Conservation (phyloP, 2,797 vertebrate species). For the Eupleurogrammus muticus region DNA sequence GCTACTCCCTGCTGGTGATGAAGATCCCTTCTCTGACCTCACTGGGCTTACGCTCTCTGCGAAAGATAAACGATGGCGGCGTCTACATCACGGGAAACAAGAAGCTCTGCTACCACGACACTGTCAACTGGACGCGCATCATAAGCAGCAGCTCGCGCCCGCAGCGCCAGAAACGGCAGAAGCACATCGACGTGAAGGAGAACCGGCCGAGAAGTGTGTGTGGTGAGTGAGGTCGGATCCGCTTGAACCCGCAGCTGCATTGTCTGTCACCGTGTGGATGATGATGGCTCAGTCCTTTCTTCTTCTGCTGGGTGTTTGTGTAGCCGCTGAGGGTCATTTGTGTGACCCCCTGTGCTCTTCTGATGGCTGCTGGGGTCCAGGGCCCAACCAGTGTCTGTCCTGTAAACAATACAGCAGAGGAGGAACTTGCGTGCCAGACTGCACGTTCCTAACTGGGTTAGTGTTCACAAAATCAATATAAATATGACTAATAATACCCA, state of each 20-base stretch:
- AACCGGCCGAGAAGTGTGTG: slow-evolving; percentile 84
- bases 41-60: slow-evolving; percentile 90
- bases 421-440: slow-evolving; percentile 88
- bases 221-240: slow-evolving; percentile 78
- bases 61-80: slow-evolving; percentile 87
- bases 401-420: slow-evolving; percentile 89
- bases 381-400: slow-evolving; percentile 89
- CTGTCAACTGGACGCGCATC: slow-evolving; percentile 89
- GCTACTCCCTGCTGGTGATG: slow-evolving; percentile 92
- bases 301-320: slow-evolving; percentile 26
- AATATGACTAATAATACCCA: slow-evolving; percentile 4
- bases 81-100: slow-evolving; percentile 92
- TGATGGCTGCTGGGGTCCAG: slow-evolving; percentile 93
- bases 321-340: slow-evolving; percentile 84
- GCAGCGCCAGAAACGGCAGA: slow-evolving; percentile 62
- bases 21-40: slow-evolving; percentile 89
- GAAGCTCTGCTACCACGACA: slow-evolving; percentile 91
- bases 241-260: not conserved
- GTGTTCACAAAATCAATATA: slow-evolving; percentile 54
- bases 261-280: slow-evolving; percentile 13
- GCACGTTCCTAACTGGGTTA: slow-evolving; percentile 89
- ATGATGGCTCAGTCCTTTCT: not conserved
- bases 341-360: slow-evolving; percentile 91
- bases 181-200: slow-evolving; percentile 78
- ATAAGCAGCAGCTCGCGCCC: slow-evolving; percentile 62